phyloP scores from a whole-genome alignment of 2,888 invertebrate species.

The Blomia tropicalis region DNA sequence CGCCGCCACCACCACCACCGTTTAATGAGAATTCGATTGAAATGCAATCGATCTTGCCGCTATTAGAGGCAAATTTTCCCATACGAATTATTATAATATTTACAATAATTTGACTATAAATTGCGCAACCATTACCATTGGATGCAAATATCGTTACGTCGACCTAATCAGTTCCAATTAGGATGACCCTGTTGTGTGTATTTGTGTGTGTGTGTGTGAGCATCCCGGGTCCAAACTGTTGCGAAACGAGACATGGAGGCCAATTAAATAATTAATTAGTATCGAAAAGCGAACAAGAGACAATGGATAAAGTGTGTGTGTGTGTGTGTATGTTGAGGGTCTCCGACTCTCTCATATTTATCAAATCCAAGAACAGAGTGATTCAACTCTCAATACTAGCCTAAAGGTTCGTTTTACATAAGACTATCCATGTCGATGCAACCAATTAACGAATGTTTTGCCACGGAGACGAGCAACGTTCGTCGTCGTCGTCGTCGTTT shows the following conservation, averaged over 20 bases:
- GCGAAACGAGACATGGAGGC: neutral
- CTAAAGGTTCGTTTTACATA: slow-evolving; percentile 11
- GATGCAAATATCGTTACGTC: neutral
- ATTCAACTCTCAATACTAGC: neutral
- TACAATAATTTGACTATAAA: slow-evolving; percentile 1
- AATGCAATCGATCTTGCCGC: neutral
- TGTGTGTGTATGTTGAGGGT: too few species aligned
- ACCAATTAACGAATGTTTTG: too few species aligned
- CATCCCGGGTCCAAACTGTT: too few species aligned
- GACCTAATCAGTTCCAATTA: neutral
- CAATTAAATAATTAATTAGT: slow-evolving; percentile 11
- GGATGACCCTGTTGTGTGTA: too few species aligned
- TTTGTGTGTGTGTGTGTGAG: too few species aligned
- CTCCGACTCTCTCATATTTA: neutral
- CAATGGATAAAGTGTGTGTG: neutral
- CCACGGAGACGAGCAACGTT: too few species aligned
- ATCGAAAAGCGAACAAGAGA: neutral
- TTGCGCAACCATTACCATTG: neutral
- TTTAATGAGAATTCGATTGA: neutral
- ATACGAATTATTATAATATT: neutral
- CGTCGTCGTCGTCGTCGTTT: neutral
- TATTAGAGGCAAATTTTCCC: slow-evolving; percentile 1
- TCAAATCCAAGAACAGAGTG: too few species aligned
- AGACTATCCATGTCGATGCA: too few species aligned
- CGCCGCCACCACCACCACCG: neutral